A percentile compares a stretch with the other conserved stretches of the same genome.
Evolutionary conservation across 2,888 invertebrate species (phyloP).

Genomic region (Pediacus dermestoides): DNA sequence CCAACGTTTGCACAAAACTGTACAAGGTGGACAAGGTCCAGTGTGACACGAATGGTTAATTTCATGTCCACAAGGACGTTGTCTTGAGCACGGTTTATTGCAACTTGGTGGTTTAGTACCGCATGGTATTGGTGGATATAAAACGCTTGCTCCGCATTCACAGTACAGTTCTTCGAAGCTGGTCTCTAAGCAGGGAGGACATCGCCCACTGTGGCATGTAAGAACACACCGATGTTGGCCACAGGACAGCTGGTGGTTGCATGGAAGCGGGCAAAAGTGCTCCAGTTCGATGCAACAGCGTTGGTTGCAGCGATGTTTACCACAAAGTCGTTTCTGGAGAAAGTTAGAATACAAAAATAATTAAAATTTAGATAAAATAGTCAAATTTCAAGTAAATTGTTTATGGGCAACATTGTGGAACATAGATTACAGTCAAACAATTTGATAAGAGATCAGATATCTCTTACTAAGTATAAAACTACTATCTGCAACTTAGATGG

Average conservation of each 20-base stretch:
- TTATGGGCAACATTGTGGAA: too few relatives aligned
- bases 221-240: slow-evolving; percentile 85
- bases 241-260: slow-evolving; percentile 79
- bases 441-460: background rate
- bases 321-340: slow-evolving; percentile 70
- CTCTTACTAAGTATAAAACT: too few relatives aligned
- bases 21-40: slow-evolving; percentile 77
- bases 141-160: slow-evolving; percentile 81
- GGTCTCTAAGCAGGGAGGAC: slow-evolving; percentile 72
- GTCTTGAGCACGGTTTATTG: slow-evolving; percentile 68
- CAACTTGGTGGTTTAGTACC: slow-evolving; percentile 85
- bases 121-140: slow-evolving; percentile 90
- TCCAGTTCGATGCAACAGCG: slow-evolving; percentile 83
- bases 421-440: too few relatives aligned
- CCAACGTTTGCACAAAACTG: slow-evolving; percentile 77
- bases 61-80: slow-evolving; percentile 76
- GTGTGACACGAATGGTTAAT: slow-evolving; percentile 84
- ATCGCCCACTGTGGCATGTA: slow-evolving; percentile 85
- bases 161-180: slow-evolving; percentile 88
- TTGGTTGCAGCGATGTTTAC: slow-evolving; percentile 86
- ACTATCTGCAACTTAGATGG: too few relatives aligned
- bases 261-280: slow-evolving; percentile 81
- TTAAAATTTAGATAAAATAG: background rate
- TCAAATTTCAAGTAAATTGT: too few relatives aligned
- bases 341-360: slow-evolving; percentile 10